Conservation (phyloP, 2,888 invertebrate species). For the Laothoe populi region DNA sequence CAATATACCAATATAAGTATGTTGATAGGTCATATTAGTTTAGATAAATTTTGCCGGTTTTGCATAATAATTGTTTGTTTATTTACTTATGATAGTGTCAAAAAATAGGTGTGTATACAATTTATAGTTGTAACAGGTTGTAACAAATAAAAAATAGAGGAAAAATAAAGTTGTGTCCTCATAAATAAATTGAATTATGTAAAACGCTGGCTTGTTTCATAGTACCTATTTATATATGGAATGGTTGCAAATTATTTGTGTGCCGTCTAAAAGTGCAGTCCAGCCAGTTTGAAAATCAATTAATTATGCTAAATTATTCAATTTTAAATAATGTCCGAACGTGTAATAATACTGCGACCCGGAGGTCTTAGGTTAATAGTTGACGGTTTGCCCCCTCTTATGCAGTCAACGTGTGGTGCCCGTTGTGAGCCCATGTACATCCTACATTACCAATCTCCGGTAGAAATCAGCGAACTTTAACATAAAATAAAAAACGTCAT, state of each 20-base stretch:
- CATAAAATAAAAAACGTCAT: neutral
- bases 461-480: neutral
- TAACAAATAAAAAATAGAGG: no score
- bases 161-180: no score
- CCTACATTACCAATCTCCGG: neutral
- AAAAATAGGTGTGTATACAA: no score
- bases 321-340: neutral
- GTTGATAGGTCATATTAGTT: no score
- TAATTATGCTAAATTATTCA: constrained; percentile 18
- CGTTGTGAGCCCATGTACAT: neutral
- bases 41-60: no score
- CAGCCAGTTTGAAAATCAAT: neutral
- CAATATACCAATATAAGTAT: no score
- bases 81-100: no score
- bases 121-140: no score
- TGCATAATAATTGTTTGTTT: no score
- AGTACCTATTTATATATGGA: neutral
- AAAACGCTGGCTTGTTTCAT: no score
- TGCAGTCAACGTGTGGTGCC: constrained; percentile 11
- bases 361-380: constrained; percentile 24
- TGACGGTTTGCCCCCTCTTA: neutral
- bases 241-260: neutral
- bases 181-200: no score
- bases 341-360: constrained; percentile 4
- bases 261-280: neutral